Conservation (phyloP, 2,113 vertebrate genomes). For the Rhadina sibilatrix region DNA sequence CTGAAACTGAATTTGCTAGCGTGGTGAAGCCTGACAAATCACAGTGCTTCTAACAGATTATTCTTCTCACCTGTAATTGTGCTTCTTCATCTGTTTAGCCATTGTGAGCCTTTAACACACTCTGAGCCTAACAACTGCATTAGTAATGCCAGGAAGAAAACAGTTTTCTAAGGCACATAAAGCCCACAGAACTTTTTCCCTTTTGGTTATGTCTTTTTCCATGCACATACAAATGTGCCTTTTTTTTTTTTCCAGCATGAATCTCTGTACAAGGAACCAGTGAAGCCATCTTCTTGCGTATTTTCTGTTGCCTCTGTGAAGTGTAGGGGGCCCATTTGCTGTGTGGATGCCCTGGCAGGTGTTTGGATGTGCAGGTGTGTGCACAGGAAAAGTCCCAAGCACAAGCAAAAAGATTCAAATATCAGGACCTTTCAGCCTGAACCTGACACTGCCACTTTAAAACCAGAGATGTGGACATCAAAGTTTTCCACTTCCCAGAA, state of each 20-base stretch:
- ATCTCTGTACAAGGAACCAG: background rate
- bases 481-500: conserved; percentile 60
- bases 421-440: conserved; percentile 48
- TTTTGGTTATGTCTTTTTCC: background rate
- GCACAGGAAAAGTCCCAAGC: background rate
- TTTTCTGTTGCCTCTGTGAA: background rate
- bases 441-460: conserved; percentile 66
- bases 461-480: conserved; percentile 49
- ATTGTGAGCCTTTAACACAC: background rate
- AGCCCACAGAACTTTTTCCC: background rate
- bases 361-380: conserved; percentile 44
- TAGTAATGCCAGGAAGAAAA: background rate
- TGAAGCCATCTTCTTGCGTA: background rate
- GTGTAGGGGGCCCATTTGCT: background rate
- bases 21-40: background rate
- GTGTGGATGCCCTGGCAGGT: background rate
- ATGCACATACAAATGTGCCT: background rate
- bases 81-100: background rate
- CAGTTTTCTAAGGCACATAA: background rate
- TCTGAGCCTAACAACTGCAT: background rate
- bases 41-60: background rate
- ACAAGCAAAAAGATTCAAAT: conserved; percentile 10
- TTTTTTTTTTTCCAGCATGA: background rate
- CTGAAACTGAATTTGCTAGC: background rate
- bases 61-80: background rate